Evolutionary conservation across 2,113 vertebrate genomes (phyloP).

Genomic region (Psilopsiagon aurifrons): DNA sequence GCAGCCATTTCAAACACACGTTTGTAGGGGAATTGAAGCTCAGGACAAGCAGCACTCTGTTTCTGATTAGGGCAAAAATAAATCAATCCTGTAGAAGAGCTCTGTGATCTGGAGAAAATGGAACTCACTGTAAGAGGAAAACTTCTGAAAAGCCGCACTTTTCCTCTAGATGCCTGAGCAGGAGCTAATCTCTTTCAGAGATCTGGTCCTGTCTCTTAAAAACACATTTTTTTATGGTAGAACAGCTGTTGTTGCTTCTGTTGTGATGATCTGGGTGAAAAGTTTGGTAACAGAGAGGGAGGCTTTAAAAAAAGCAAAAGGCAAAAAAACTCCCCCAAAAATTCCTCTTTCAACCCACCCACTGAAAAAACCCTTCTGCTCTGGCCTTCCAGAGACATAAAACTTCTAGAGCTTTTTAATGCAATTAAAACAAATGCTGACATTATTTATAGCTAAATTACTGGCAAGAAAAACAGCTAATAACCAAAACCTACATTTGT

Average conservation of each 20-base stretch:
- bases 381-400: conserved; percentile 38
- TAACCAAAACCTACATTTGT: conserved; percentile 21
- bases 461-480: conserved; percentile 58
- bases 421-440: conserved; percentile 70
- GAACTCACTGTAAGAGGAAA: conserved; percentile 5
- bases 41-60: background rate
- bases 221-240: conserved; percentile 53
- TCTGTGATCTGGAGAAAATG: background rate
- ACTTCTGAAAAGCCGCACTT: conserved; percentile 22
- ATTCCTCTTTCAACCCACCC: conserved; percentile 30
- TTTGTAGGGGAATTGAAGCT: background rate
- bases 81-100: background rate
- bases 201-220: conserved; percentile 58
- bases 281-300: conserved; percentile 68
- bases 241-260: conserved; percentile 69
- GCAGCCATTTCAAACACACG: background rate
- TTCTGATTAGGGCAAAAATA: conserved; percentile 16
- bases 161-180: background rate
- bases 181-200: conserved; percentile 52
- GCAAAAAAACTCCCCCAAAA: conserved; percentile 11
- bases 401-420: conserved; percentile 47
- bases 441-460: conserved; percentile 64
- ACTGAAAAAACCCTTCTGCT: conserved; percentile 49
- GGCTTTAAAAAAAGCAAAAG: conserved; percentile 45
- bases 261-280: conserved; percentile 72